Conservation (phyloP, 1,140 invertebrate species). For the Laupala kohalensis region DNA sequence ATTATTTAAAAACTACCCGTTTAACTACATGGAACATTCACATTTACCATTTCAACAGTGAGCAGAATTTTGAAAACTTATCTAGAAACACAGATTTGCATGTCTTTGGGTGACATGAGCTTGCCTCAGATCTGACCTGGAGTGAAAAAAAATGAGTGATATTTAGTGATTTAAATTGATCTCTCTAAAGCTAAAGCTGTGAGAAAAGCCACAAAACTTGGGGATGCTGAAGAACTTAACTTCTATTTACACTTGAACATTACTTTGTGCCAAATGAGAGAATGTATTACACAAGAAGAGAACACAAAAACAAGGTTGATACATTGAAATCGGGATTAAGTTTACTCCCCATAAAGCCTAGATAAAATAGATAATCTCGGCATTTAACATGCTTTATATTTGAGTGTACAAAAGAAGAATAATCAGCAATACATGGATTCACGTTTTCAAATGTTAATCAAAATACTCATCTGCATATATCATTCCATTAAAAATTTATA, state of each 20-base stretch:
- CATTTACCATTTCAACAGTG: too few species aligned
- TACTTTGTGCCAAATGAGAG: constrained; percentile 10
- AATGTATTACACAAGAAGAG: neutral
- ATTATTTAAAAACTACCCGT: too few species aligned
- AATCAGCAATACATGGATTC: neutral
- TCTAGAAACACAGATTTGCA: neutral
- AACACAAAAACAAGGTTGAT: neutral
- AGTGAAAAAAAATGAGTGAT: neutral
- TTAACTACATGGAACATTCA: too few species aligned
- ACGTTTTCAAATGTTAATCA: neutral
- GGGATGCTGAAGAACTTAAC: constrained; percentile 15
- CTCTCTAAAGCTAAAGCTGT: constrained; percentile 17
- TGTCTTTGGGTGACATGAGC: neutral
- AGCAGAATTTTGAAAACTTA: neutral
- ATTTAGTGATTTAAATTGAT: constrained; percentile 9
- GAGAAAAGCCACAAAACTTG: constrained; percentile 17
- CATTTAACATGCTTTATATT: neutral
- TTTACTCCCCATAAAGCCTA: neutral
- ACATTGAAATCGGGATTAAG: neutral
- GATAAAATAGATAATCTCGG: neutral
- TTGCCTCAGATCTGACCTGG: neutral
- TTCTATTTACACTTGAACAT: constrained; percentile 16
- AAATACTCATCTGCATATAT: neutral
- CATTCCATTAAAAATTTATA: too few species aligned
- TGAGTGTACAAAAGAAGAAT: neutral